phyloP scores from a whole-genome alignment of 2,888 invertebrate species.

The Oscheius myriophilus region DNA sequence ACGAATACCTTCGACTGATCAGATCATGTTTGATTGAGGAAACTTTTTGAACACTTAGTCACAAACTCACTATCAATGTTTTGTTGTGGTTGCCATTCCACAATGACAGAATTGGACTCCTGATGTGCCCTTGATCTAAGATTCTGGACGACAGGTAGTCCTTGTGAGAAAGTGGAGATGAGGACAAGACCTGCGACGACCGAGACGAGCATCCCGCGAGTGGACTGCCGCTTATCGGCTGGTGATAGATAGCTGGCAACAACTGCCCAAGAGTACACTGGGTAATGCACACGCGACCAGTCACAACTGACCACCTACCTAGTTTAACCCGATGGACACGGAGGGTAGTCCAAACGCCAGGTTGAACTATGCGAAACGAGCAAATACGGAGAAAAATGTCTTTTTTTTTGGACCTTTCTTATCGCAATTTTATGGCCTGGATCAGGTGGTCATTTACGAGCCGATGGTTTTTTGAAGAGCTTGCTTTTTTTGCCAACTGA shows the following conservation, averaged over 20 bases:
- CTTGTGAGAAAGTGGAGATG: conserved; percentile 13
- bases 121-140: conserved; percentile 57
- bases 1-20: no score
- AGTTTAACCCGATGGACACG: background rate
- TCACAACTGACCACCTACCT: conserved; percentile 27
- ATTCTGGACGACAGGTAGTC: conserved; percentile 44
- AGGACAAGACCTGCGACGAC: conserved; percentile 24
- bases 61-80: conserved; percentile 43
- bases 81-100: conserved; percentile 59
- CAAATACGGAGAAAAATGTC: no score
- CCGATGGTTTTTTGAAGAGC: no score
- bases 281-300: conserved; percentile 30
- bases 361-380: no score
- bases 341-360: background rate
- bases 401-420: no score
- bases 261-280: conserved; percentile 27
- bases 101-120: conserved; percentile 53
- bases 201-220: conserved; percentile 25
- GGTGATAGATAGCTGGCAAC: conserved; percentile 25
- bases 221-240: conserved; percentile 27
- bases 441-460: no score
- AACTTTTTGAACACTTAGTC: background rate
- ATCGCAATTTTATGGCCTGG: no score
- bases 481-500: no score
- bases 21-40: no score